Base-by-base conservation (phyloP, 35 echinoderm and acorn worm species). In the Hemicentrotus pulcherrimus region DNA sequence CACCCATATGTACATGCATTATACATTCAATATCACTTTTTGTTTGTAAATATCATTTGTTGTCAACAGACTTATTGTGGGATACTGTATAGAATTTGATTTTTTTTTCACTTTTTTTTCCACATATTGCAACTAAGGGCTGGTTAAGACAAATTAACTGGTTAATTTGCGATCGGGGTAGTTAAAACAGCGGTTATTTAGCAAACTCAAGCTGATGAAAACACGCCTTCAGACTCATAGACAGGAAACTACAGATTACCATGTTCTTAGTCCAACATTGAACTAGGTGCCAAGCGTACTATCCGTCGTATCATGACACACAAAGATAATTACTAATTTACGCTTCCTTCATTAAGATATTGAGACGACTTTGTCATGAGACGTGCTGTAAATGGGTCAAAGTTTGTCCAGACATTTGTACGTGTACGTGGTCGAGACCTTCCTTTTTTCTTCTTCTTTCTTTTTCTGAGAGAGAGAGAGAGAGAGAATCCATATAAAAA, bases 331-430 rank as follows among this genome's bases (percentile, higher is more conserved):
- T 78, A 28, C 65, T 78, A 78, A 78, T 78, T 78, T 78, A 78
- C 65, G 65, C 65, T 78, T 78, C 65, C 65, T 78, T 78, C 19
- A 78, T 78, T 78, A 78, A 78, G 65, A 78, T 78, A 78, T 78
- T 18, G 24, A 78, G 65, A 78, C 65, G 50, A 15, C 50, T 55
- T 55, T 55, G 50, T 55, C 65, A 70, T 24, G 24, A 24, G 61
- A 28, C 61, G 61, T 70, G 16, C 48, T 3, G 12, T 6, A 41
- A 16, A 59, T 70, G 61, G 48, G 61, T 70, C 18, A 24, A 70
- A 70, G 16, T 70, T 70, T 70, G 61, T 18, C 24, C 6, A 78
- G 65, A 78, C 65, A n/a, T 28, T 8, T n/a, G 19, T 41, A 41
- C 35, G 0, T 11, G 52, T 78, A 28, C 65, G 7, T 78, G 65